A percentile compares a stretch with the other conserved stretches of the same genome.
These are phyloP conservation scores for Drosophila pseudoananassae DNA, from an alignment of 1,140 invertebrate species.

Conservation along the genomic window DNA sequence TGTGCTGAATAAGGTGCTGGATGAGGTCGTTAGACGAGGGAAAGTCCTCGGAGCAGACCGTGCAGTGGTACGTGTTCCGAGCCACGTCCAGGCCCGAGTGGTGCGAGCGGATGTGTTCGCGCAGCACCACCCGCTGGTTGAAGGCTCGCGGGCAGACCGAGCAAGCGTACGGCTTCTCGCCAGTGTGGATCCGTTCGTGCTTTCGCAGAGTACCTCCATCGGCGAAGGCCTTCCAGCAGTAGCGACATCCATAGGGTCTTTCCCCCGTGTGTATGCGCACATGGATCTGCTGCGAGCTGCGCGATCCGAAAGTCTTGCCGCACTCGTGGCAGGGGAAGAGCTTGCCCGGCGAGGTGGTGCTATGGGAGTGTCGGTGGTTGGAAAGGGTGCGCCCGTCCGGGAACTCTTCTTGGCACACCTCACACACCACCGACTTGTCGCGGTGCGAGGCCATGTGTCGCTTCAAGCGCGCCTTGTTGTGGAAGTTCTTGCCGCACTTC, in stretches of 20 bases:
- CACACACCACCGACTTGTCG: conserved; percentile 88
- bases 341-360: conserved; percentile 86
- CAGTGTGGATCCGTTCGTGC: conserved; percentile 98
- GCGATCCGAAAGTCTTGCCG: conserved; percentile 92
- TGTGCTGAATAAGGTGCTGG: conserved; percentile 92
- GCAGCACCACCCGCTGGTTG: conserved; percentile 92
- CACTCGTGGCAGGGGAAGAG: conserved; percentile 94
- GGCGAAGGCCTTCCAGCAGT: conserved; percentile 99
- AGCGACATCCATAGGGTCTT: conserved; percentile 95
- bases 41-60: conserved; percentile 89
- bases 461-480: conserved; percentile 88
- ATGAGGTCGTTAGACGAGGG: conserved; percentile 90
- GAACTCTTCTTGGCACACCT: conserved; percentile 89
- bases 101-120: conserved; percentile 92
- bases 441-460: conserved; percentile 89
- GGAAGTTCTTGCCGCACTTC: conserved; percentile 89
- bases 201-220: conserved; percentile 98
- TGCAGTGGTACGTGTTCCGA: conserved; percentile 87
- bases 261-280: conserved; percentile 92
- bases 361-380: conserved; percentile 89
- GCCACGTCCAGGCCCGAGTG: conserved; percentile 91
- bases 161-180: conserved; percentile 98
- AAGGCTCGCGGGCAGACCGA: conserved; percentile 95
- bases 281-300: conserved; percentile 97
- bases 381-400: conserved; percentile 89